These are phyloP conservation scores for Spizaetus ornatus DNA, from an alignment of 2,113 vertebrate species.

Conservation along the genomic window DNA sequence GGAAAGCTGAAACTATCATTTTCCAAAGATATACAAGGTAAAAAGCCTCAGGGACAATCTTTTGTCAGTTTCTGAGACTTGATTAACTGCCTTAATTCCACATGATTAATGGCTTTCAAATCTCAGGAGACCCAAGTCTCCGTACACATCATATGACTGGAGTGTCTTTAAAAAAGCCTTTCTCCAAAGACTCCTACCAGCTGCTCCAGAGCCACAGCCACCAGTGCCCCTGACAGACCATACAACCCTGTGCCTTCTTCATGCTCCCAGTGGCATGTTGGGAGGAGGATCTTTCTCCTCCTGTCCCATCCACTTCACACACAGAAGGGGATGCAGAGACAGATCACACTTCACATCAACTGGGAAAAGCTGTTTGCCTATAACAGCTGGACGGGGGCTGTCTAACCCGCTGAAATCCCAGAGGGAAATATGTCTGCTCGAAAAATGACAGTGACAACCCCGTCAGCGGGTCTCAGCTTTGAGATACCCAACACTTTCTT, in stretches of 20 bases:
- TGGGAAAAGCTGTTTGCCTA: neutral
- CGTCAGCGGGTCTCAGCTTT: neutral
- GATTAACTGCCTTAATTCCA: slow-evolving; percentile 78
- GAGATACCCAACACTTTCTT: neutral
- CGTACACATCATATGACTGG: neutral
- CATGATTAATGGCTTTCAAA: slow-evolving; percentile 69
- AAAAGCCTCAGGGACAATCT: slow-evolving; percentile 59
- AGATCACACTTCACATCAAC: neutral
- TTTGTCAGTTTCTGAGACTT: slow-evolving; percentile 61
- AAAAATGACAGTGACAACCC: neutral
- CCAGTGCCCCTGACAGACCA: neutral
- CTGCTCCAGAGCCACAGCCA: neutral
- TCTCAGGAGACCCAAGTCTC: neutral
- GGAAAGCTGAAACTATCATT: slow-evolving; percentile 66
- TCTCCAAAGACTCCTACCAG: neutral
- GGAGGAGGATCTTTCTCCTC: neutral
- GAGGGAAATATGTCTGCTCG: neutral
- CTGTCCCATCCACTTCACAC: neutral
- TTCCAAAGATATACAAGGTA: slow-evolving; percentile 65
- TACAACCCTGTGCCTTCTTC: neutral
- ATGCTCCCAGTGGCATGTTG: neutral
- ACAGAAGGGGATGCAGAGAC: neutral
- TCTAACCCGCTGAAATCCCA: neutral
- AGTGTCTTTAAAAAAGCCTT: neutral
- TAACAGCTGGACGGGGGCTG: neutral